Evolutionary conservation across 2,113 vertebrate genomes (phyloP), one percentile per base, ranked within the genome.

Genomic region (Anhinga rufa): DNA sequence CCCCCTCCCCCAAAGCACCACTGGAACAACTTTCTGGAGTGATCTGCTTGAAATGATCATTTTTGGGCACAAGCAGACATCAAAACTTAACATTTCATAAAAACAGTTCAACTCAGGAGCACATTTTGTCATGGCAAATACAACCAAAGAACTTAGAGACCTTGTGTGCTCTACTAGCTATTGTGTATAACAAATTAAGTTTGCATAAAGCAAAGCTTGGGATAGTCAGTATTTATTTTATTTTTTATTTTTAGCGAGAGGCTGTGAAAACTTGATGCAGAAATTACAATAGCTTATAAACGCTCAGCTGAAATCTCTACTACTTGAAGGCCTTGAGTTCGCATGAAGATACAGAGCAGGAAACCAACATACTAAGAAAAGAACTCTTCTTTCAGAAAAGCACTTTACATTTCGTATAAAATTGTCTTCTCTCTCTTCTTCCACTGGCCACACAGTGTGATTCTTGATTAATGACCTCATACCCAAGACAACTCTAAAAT

Each of bases 11-110:
- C 92, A 92, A 69, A 82, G 77, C 94, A 97, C 95, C 94, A 95
- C 96, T 97, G 97, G 95, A 93, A 95, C 83, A 95, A 85, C 81
- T 87, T 95, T 84, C 92, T 93, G 86, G 65, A 95, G 81, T 51
- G 60, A 91, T 96, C 49, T 79, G 36, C 76, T 71, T 84, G 70
- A 91, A 96, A 89, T 54, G 49, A 96, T 84, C 74, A 76, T 69
- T 96, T 96, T 26, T 65, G 86, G 86, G 92, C 91, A 79, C 42
- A 79, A 72, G 81, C 36, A 91, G 93, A 90, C 74, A 92, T 49
- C 83, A 82, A 76, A 95, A 87, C 36, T 88, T 86, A 91, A 79
- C 83, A 84, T 79, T 91, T 82, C 62, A 69, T 61, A 93, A 76
- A 88, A 96, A 54, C 57, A 69, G 65, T 91, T 93, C 69, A 88